Base-by-base conservation (phyloP, 2,888 invertebrate species). In the Tenthredo distinguenda region DNA sequence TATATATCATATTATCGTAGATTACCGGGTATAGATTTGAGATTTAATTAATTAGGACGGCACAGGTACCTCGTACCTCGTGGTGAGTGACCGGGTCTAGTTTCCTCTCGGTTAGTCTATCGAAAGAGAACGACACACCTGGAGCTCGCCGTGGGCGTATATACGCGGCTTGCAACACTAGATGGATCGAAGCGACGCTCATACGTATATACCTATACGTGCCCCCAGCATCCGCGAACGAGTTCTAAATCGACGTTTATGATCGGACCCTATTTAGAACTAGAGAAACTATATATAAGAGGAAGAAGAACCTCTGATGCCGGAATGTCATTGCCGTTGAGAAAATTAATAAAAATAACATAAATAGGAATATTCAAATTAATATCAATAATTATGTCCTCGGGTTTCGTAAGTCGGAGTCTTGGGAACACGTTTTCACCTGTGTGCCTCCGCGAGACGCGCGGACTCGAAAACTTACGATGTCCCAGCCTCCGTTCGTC, bases 331-430 rank as follows among this genome's bases (percentile, higher is more conserved):
- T 43, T 83, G 83, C 47, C 71, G 68, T 81, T 55, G 77, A 77
- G 18, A 55, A 50, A 65, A 74, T 71, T 47, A 85, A 85, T 83
- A 68, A 58, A 65, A 85, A 85, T 76, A 68, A 58, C 72, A 84
- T 82, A 76, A 83, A 74, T 62, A 83, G 85, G 85, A 85, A 86
- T 86, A 86, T 86, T 86, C 85, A 86, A 86, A 86, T 86, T 86
- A 86, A 86, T 86, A 86, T 86, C 86, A 86, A 86, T 86, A 86
- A 85, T 85, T 85, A 81, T 86, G 86, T 74, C 85, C 76, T 74
- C 72, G 82, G 68, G 83, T 85, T 86, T 86, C 86, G 85, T 83
- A 83, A 86, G 82, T 65, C 74, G 21, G 81, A 55, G 37, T 37
- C 82, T 68, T 85, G 85, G 85, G 85, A 85, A 85, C 85, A 77